Evolutionary conservation across 2,888 invertebrate genomes (phyloP).

Genomic region (Hydroisotoma schaefferi): DNA sequence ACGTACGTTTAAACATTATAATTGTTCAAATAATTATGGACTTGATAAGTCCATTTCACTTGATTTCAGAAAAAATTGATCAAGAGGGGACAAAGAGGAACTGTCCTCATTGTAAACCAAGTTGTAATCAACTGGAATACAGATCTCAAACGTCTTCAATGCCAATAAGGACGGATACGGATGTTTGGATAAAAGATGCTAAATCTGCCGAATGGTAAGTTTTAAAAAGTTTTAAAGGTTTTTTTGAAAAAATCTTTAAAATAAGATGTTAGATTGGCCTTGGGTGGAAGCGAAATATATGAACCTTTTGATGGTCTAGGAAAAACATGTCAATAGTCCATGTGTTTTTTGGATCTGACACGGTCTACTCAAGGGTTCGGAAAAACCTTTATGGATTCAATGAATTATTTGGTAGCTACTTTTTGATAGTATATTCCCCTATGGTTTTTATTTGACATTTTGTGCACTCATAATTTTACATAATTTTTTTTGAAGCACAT

Average conservation of each 20-base stretch:
- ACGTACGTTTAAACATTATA: neutral
- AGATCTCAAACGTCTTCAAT: neutral
- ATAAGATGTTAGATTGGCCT: too few relatives aligned
- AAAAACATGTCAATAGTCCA: too few relatives aligned
- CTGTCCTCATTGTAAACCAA: constrained; percentile 17
- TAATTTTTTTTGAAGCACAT: too few relatives aligned
- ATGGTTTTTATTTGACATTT: too few relatives aligned
- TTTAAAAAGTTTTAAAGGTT: too few relatives aligned
- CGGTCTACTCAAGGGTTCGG: neutral
- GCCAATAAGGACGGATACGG: constrained; percentile 15
- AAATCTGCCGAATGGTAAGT: too few relatives aligned
- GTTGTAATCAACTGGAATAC: constrained; percentile 31
- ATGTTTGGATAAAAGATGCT: constrained; percentile 12
- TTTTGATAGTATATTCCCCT: too few relatives aligned
- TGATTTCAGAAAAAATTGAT: constrained; percentile 3
- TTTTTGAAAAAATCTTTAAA: too few relatives aligned
- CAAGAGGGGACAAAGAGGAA: neutral
- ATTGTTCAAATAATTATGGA: neutral
- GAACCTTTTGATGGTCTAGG: too few relatives aligned
- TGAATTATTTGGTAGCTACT: neutral
- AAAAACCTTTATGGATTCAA: neutral
- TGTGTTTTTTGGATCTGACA: neutral
- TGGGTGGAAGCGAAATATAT: too few relatives aligned
- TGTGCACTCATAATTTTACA: too few relatives aligned
- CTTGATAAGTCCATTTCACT: too few relatives aligned